These are phyloP conservation scores for Bombylius major DNA, from an alignment of 2,888 invertebrate species.

Conservation along the genomic window DNA sequence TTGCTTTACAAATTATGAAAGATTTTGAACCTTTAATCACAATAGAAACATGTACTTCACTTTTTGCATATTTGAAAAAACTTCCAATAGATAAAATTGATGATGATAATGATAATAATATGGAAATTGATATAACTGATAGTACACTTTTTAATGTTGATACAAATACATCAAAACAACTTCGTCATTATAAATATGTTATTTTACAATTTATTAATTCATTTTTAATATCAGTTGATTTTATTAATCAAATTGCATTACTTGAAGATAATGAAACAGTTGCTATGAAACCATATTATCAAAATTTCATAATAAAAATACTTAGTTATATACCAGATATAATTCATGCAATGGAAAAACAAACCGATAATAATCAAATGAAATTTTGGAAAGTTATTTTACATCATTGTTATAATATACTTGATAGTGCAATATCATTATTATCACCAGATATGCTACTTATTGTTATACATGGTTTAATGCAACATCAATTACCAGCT, in stretches of 20 bases:
- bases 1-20: conserved; percentile 51
- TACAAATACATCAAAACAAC: conserved; percentile 55
- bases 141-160: conserved; percentile 46
- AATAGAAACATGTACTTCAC: conserved; percentile 50
- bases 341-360: conserved; percentile 48
- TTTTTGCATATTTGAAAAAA: conserved; percentile 51
- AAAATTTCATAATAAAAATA: conserved; percentile 54
- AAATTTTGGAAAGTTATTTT: conserved; percentile 77
- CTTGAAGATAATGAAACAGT: conserved; percentile 40
- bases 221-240: conserved; percentile 53
- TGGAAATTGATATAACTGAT: conserved; percentile 24
- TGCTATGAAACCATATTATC: conserved; percentile 49
- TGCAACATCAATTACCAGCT: conserved; percentile 54
- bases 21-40: conserved; percentile 52
- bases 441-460: conserved; percentile 70
- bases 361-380: conserved; percentile 42
- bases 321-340: conserved; percentile 54
- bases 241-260: conserved; percentile 51
- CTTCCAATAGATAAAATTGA: conserved; percentile 52
- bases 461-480: conserved; percentile 58
- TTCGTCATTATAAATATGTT: conserved; percentile 74
- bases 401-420: conserved; percentile 63
- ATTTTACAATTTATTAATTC: conserved; percentile 59
- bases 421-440: conserved; percentile 68
- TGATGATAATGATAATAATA: conserved; percentile 36